phyloP scores from a whole-genome alignment of 2,888 invertebrate species.

The Invenusta paracnida region DNA sequence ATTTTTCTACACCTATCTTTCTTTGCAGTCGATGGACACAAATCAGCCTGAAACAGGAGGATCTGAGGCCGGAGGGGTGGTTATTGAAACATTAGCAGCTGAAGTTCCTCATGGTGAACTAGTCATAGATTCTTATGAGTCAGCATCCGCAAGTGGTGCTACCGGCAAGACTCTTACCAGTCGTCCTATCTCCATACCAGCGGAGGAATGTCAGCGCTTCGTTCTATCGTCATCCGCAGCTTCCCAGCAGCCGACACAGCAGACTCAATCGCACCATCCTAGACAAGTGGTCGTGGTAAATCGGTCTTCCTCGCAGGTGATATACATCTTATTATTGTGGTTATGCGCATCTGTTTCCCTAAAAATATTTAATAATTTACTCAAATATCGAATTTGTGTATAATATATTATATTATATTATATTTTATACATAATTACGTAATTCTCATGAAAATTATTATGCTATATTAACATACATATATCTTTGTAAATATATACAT shows the following conservation, averaged over 20 bases:
- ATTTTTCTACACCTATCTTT: too few species aligned
- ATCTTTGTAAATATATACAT: too few species aligned
- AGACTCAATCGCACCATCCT: background rate
- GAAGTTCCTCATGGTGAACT: background rate
- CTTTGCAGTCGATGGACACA: too few species aligned
- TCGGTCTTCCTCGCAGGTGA: conserved; percentile 1
- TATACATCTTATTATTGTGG: too few species aligned
- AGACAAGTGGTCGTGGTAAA: background rate
- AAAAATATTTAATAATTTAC: too few species aligned
- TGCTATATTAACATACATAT: too few species aligned
- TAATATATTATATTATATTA: too few species aligned
- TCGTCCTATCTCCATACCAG: background rate
- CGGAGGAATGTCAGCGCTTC: background rate
- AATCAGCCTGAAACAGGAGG: background rate
- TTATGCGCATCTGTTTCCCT: too few species aligned
- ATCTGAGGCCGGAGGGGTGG: background rate
- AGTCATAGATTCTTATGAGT: background rate
- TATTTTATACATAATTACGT: too few species aligned
- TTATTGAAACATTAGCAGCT: background rate
- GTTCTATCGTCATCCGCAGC: background rate
- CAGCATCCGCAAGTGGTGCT: background rate
- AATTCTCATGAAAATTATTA: too few species aligned
- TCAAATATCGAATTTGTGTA: too few species aligned
- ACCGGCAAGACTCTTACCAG: background rate
- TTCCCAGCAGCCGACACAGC: background rate